phyloP scores from a whole-genome alignment of 2,113 vertebrate species.

The Galbula dea region DNA sequence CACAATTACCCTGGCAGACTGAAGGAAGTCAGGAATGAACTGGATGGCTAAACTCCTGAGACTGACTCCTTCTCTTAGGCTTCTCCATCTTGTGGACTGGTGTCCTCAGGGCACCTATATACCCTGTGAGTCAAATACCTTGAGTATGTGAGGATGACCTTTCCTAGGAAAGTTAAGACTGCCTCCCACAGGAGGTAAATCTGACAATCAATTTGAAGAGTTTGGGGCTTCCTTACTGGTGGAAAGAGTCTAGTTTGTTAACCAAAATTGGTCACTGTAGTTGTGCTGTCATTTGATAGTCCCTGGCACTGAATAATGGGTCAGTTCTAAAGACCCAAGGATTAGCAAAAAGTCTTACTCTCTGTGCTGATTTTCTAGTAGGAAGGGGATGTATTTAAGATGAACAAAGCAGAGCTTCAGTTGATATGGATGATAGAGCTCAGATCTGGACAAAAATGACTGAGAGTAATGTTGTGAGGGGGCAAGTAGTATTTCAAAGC shows the following conservation, averaged over 20 bases:
- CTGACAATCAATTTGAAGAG: neutral
- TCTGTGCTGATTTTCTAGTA: neutral
- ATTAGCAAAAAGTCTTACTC: neutral
- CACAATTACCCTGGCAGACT: neutral
- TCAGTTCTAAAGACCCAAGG: neutral
- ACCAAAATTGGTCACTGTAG: neutral
- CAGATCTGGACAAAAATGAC: neutral
- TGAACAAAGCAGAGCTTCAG: neutral
- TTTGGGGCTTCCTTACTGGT: neutral
- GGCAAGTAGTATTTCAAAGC: neutral
- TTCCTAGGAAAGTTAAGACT: neutral
- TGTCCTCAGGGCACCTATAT: neutral
- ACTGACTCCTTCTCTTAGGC: neutral
- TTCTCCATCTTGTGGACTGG: neutral
- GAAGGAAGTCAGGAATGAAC: neutral
- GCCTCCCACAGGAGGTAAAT: neutral
- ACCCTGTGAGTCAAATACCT: fast-evolving
- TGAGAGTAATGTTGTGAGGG: neutral
- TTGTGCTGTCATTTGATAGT: neutral
- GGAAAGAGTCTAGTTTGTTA: neutral
- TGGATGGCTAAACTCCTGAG: neutral
- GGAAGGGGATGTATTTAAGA: neutral
- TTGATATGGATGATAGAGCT: neutral
- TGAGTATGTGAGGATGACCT: neutral
- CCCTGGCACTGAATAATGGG: neutral